Evolutionary conservation across 2,113 vertebrate species (phyloP).

Genomic region (Corapipo altera): DNA sequence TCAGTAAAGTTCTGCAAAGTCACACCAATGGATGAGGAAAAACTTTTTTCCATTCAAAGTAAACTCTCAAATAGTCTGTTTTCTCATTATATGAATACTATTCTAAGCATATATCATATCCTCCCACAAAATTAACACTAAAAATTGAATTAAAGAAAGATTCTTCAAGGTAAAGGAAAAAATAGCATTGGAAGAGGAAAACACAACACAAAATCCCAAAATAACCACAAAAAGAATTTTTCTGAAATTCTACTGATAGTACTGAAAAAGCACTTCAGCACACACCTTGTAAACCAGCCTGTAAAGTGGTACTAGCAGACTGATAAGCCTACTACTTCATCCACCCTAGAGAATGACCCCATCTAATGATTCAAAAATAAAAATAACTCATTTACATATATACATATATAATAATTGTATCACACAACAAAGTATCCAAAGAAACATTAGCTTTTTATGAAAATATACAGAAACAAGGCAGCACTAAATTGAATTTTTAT

Average conservation of each 20-base stretch:
- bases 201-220: not conserved
- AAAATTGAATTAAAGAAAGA: not conserved
- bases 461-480: not conserved
- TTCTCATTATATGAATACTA: not conserved
- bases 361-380: not conserved
- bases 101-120: not conserved
- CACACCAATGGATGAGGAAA: not conserved
- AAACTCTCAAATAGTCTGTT: not conserved
- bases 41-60: not conserved
- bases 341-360: not conserved
- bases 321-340: not conserved
- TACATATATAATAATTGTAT: not conserved
- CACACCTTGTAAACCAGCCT: not conserved
- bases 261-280: not conserved
- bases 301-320: not conserved
- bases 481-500: not conserved
- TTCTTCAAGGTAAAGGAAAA: not conserved
- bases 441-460: not conserved
- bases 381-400: not conserved
- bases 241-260: not conserved
- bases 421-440: not conserved
- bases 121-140: not conserved
- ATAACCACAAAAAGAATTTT: not conserved
- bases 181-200: not conserved
- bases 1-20: not conserved